phyloP scores from a whole-genome alignment of 2,888 invertebrate genomes.

The Neria commutata region DNA sequence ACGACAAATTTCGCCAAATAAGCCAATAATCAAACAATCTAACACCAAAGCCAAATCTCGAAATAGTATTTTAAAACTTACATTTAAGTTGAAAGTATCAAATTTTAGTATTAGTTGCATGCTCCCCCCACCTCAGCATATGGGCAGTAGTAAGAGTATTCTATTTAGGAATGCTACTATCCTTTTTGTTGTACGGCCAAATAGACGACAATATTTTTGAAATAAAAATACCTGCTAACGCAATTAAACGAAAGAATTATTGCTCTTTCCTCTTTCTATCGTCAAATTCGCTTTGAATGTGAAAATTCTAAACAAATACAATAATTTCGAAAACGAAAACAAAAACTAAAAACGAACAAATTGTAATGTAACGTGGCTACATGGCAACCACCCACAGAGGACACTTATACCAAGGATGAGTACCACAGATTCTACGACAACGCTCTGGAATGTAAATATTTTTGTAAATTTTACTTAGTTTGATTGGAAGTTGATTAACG shows the following conservation, averaged over 20 bases:
- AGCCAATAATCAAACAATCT: neutral
- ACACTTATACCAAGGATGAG: slow-evolving; percentile 73
- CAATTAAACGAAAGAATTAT: neutral
- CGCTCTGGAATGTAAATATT: slow-evolving; percentile 76
- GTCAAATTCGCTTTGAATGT: slow-evolving; percentile 23
- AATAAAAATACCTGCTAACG: neutral
- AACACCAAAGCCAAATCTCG: slow-evolving; percentile 38
- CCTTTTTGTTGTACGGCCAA: slow-evolving; percentile 12
- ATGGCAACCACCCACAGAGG: slow-evolving; percentile 38
- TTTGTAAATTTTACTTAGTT: slow-evolving; percentile 1
- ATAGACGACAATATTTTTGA: slow-evolving; percentile 15
- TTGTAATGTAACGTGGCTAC: no score
- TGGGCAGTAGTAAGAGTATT: no score
- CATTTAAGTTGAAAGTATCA: neutral
- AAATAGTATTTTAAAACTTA: slow-evolving; percentile 38
- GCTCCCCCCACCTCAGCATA: no score
- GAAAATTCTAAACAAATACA: neutral
- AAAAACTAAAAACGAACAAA: neutral
- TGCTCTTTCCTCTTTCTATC: slow-evolving; percentile 3
- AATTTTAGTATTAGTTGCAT: slow-evolving; percentile 4
- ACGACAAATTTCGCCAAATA: slow-evolving; percentile 13
- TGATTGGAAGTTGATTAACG: no score
- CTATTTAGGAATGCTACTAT: no score
- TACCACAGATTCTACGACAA: slow-evolving; percentile 81
- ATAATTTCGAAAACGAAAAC: slow-evolving; percentile 5